Conservation (phyloP, 2,888 invertebrate genomes). For the Myopa tessellatipennis region DNA sequence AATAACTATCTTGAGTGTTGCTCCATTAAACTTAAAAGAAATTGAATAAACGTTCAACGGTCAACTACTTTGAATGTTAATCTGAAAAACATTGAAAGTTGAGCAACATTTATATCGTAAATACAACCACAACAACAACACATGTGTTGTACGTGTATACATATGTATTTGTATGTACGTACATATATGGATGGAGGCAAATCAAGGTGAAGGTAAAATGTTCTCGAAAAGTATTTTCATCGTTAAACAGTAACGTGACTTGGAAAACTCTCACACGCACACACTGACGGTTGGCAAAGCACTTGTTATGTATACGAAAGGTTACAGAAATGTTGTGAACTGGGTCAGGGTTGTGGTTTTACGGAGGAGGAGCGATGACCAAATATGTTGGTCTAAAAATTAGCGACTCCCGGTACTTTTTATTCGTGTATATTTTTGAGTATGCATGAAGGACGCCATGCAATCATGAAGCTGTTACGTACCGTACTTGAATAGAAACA, state of each 20-base stretch:
- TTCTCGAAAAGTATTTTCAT: no score
- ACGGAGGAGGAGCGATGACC: neutral
- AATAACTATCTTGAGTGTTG: neutral
- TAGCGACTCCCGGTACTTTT: neutral
- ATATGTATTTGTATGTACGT: no score
- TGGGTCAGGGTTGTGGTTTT: neutral
- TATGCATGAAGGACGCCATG: neutral
- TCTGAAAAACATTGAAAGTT: no score
- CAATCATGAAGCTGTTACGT: neutral
- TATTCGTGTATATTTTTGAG: slow-evolving; percentile 35
- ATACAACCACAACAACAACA: no score
- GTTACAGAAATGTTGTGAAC: no score
- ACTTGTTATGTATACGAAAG: no score
- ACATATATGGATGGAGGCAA: neutral
- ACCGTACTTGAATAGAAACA: neutral
- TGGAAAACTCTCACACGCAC: no score
- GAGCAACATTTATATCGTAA: no score
- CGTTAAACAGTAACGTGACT: no score
- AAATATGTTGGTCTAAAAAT: neutral
- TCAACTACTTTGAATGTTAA: no score
- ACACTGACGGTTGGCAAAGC: no score
- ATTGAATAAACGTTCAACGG: neutral
- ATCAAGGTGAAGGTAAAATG: slow-evolving; percentile 2
- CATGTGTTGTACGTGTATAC: no score
- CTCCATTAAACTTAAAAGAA: neutral